A percentile compares a stretch with the other conserved stretches of the same genome.
These are phyloP conservation scores for Rhopalosiphum nymphaeae DNA, from an alignment of 2,888 invertebrate genomes.

Conservation along the genomic window DNA sequence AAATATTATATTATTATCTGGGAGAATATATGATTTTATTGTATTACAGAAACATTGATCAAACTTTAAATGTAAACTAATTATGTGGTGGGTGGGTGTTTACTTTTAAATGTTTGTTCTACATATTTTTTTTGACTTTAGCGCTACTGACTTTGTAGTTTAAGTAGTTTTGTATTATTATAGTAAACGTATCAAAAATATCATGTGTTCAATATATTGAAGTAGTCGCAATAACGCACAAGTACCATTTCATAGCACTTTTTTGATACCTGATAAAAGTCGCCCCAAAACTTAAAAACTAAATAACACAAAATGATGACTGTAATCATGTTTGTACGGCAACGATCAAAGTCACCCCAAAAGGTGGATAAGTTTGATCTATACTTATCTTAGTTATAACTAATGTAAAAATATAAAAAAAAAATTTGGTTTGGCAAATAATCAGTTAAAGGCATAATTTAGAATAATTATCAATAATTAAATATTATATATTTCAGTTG, in stretches of 20 bases:
- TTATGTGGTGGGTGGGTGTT: too few relatives aligned
- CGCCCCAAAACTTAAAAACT: not conserved
- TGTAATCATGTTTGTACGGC: not conserved
- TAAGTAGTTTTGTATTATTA: too few relatives aligned
- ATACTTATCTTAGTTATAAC: not conserved
- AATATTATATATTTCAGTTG: slow-evolving; percentile 2
- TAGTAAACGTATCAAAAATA: too few relatives aligned
- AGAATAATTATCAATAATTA: not conserved
- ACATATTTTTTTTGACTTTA: too few relatives aligned
- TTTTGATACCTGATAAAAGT: not conserved
- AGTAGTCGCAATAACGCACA: not conserved
- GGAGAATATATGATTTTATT: too few relatives aligned
- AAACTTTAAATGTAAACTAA: too few relatives aligned
- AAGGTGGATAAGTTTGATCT: not conserved
- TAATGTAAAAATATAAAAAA: not conserved
- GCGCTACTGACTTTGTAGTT: too few relatives aligned
- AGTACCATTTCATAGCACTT: not conserved
- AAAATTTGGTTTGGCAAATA: not conserved
- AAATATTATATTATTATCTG: too few relatives aligned
- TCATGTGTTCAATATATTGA: too few relatives aligned
- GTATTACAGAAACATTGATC: too few relatives aligned
- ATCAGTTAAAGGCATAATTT: not conserved
- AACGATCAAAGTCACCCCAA: slow-evolving; percentile 1
- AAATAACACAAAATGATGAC: not conserved
- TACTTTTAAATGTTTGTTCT: too few relatives aligned